These are phyloP conservation scores for Trissonchulus sp. DNA, from an alignment of 2,888 invertebrate genomes.

Conservation along the genomic window DNA sequence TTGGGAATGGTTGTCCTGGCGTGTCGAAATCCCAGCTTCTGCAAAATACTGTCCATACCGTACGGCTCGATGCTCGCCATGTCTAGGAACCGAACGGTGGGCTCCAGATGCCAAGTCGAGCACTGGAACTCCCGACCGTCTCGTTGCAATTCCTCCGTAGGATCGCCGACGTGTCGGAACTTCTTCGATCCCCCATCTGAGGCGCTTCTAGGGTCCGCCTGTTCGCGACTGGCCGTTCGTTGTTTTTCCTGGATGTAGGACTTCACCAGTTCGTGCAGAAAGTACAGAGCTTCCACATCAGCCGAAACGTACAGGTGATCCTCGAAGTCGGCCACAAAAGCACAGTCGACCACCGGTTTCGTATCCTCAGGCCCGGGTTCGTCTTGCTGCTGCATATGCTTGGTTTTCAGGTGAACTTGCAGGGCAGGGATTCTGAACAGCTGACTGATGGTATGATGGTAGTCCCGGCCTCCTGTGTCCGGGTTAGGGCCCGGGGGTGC, in stretches of 20 bases:
- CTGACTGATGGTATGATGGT: conserved; percentile 81
- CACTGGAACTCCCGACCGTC: conserved; percentile 87
- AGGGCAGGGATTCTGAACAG: conserved; percentile 89
- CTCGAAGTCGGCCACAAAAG: conserved; percentile 96
- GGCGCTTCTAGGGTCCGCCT: no score
- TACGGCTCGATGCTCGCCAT: conserved; percentile 71
- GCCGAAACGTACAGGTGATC: conserved; percentile 71
- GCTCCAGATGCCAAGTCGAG: conserved; percentile 92
- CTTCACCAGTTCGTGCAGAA: conserved; percentile 89
- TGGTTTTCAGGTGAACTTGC: conserved; percentile 84
- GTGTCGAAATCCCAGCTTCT: conserved; percentile 93
- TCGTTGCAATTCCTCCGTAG: conserved; percentile 59
- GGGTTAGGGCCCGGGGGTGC: conserved; percentile 42
- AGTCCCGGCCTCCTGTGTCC: conserved; percentile 58
- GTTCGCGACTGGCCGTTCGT: neutral
- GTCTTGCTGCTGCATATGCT: conserved; percentile 66
- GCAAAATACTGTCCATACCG: conserved; percentile 94
- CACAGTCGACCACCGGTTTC: conserved; percentile 71
- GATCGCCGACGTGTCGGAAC: conserved; percentile 36
- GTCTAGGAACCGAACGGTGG: conserved; percentile 55
- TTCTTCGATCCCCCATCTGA: neutral
- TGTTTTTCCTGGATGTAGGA: conserved; percentile 65
- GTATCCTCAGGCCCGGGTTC: conserved; percentile 20
- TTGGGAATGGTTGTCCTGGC: conserved; percentile 97
- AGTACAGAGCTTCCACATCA: conserved; percentile 93